Evolutionary conservation across 2,113 vertebrate genomes (phyloP).

Genomic region (Hydropotes inermis): DNA sequence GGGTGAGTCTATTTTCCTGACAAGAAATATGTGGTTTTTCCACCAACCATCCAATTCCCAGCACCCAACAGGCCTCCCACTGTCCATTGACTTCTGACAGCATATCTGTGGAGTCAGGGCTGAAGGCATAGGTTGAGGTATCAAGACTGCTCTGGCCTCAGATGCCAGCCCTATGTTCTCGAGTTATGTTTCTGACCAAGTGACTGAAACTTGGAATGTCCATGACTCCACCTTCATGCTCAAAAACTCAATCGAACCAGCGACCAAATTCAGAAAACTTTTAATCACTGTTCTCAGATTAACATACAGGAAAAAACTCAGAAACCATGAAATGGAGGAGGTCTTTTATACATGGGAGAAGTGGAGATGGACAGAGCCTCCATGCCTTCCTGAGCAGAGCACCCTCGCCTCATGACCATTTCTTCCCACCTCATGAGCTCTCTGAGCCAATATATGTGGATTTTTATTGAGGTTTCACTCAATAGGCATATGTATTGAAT

Average conservation of each 20-base stretch:
- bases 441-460: neutral
- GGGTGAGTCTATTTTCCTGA: neutral
- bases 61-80: neutral
- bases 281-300: neutral
- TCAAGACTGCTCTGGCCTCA: neutral
- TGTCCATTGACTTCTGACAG: neutral
- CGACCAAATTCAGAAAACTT: neutral
- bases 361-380: neutral
- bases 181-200: neutral
- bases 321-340: neutral
- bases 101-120: neutral
- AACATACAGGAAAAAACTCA: neutral
- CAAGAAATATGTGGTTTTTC: neutral
- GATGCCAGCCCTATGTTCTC: neutral
- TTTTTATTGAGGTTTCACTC: neutral
- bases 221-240: neutral
- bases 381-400: neutral
- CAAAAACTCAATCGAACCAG: neutral
- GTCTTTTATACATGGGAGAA: rapidly evolving
- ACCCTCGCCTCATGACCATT: neutral
- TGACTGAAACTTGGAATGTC: neutral
- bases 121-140: neutral
- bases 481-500: neutral
- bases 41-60: neutral
- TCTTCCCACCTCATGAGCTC: neutral